Evolutionary conservation across 2,797 vertebrate species (phyloP).

Genomic region (Silurus aristotelis): DNA sequence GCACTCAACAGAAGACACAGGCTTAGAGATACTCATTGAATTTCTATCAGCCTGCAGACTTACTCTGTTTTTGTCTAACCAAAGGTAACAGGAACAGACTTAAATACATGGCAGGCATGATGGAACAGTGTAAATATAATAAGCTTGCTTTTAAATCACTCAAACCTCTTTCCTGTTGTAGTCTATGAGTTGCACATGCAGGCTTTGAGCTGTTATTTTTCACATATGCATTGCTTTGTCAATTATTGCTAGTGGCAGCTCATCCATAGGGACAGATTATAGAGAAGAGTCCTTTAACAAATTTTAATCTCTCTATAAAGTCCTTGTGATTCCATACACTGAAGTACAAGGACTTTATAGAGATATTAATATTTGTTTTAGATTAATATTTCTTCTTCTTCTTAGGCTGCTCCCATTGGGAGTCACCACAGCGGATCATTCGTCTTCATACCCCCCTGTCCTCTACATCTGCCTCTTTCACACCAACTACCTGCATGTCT

Average conservation of each 20-base stretch:
- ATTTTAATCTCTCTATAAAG: neutral
- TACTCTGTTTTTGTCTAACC: conserved; percentile 7
- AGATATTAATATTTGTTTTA: no score
- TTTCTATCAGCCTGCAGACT: conserved; percentile 7
- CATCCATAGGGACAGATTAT: neutral
- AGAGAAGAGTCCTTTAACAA: neutral
- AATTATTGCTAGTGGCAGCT: neutral
- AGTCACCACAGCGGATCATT: no score
- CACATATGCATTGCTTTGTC: neutral
- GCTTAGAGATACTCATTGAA: conserved; percentile 9
- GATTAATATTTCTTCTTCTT: no score
- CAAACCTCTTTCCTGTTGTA: neutral
- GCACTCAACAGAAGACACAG: conserved; percentile 1
- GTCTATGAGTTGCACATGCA: neutral
- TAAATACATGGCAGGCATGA: neutral
- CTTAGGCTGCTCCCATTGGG: no score
- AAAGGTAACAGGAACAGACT: conserved; percentile 7
- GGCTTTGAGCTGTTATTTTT: neutral
- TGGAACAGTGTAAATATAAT: neutral
- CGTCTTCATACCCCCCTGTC: no score
- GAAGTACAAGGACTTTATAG: neutral
- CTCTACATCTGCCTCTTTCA: no score
- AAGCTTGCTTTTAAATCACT: neutral
- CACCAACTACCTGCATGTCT: no score
- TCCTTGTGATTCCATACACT: neutral